Evolutionary conservation across 1,140 invertebrate genomes (phyloP), one percentile per base, ranked within the genome.

Genomic region (Cyclargus thomasi): DNA sequence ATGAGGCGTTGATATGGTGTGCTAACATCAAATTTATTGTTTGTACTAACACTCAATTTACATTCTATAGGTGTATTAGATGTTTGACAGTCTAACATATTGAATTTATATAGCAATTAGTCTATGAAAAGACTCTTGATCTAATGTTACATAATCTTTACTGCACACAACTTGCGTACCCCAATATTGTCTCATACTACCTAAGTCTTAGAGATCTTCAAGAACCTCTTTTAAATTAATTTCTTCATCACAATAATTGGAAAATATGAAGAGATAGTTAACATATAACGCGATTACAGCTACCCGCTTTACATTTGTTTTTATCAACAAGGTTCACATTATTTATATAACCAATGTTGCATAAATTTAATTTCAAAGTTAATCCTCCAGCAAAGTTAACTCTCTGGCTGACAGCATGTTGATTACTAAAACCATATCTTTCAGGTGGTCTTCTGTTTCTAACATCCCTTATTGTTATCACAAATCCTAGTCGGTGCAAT

Each of bases 401-500:
- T 36, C 62, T 11, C 23, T 21, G 57, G 20, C 57, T 18, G 57
- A 21, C 57, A 62, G 18, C 20, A 18, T 62, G 57, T 62, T 62
- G 57, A 18, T 18, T 62, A 62, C 57, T 62, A 21, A 62, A 62
- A 62, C 57, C 57, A 21, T 62, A 62, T 62, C 57, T 62, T 20
- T 62, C 20, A 8, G 57, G 57, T 62, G 17, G 4, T 20, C 21
- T 62, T 62, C 57, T 62, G 20, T 2, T 62, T 62, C 57, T 16
- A 8, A 62, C 11, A 14, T 21, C 57, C 57, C 20, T 16, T 62
- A 18, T 62, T 20, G 57, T 62, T 62, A 10, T 10, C 20, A 62
- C 5, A 20, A 18, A 20, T 14, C 21, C 20, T 11, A 14, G 57
- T 62, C 17, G 21, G 11, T 21, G n/a, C 20, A 18, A n/a, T 62